A percentile compares a stretch with the other conserved stretches of the same genome.
Conservation (phyloP, 2,888 invertebrate genomes). For the Lasioglossum calceatum region DNA sequence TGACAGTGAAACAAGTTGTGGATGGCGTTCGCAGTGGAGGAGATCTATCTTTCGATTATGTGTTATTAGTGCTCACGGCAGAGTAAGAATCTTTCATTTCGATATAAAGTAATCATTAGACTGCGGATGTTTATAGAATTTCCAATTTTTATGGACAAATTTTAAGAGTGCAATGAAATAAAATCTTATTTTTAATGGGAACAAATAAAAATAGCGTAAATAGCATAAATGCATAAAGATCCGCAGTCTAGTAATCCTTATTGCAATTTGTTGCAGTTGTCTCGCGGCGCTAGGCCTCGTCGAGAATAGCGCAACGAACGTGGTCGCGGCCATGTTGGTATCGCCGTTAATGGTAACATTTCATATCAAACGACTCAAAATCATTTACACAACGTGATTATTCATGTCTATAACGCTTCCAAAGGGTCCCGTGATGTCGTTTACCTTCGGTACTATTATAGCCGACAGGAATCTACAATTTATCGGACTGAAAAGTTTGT, state of each 20-base stretch:
- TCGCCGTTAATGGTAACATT: conserved; percentile 88
- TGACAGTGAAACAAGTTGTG: conserved; percentile 94
- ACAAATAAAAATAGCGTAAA: no score
- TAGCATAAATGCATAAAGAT: no score
- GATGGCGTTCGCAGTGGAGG: conserved; percentile 92
- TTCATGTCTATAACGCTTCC: not conserved
- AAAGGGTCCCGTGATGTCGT: conserved; percentile 93
- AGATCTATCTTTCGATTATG: conserved; percentile 92
- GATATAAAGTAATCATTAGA: not conserved
- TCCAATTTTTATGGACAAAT: no score
- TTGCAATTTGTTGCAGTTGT: conserved; percentile 86
- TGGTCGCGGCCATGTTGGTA: conserved; percentile 91
- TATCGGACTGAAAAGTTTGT: conserved; percentile 89
- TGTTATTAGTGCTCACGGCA: conserved; percentile 91
- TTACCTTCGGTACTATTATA: conserved; percentile 93
- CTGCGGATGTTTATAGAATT: no score
- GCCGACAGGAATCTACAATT: conserved; percentile 89
- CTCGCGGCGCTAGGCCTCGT: conserved; percentile 93
- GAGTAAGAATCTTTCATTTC: conserved; percentile 86
- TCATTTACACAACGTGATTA: not conserved
- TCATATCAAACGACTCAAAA: not conserved
- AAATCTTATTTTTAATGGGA: no score
- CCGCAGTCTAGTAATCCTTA: no score
- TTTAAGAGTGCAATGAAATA: no score
- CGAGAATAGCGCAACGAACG: conserved; percentile 93